Evolutionary conservation across 2,888 invertebrate genomes (phyloP).

Genomic region (Sarcophaga caerulescens): DNA sequence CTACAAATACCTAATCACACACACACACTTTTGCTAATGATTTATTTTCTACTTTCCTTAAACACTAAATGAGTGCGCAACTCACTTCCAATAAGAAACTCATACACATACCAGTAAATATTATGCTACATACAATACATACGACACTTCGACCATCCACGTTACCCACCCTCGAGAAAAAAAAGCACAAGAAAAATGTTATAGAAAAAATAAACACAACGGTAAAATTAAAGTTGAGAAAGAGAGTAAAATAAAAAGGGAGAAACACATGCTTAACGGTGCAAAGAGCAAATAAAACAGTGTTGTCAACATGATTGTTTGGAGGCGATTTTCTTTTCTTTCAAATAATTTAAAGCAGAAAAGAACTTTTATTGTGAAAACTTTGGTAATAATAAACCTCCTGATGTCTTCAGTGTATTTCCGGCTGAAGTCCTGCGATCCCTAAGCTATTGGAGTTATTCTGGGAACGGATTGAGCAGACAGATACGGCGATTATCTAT

Average conservation of each 20-base stretch:
- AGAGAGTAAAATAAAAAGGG: background rate
- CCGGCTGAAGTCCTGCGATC: too few relatives aligned
- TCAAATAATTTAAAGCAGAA: too few relatives aligned
- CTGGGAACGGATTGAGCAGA: too few relatives aligned
- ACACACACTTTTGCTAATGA: background rate
- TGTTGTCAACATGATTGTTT: background rate
- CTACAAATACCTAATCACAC: background rate
- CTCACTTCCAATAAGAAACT: slow-evolving; percentile 31
- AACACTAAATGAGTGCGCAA: slow-evolving; percentile 33
- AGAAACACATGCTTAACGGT: background rate
- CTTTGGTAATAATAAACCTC: too few relatives aligned
- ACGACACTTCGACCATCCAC: background rate
- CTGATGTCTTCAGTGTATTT: too few relatives aligned
- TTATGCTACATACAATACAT: background rate
- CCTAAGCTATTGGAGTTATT: too few relatives aligned
- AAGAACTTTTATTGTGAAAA: too few relatives aligned
- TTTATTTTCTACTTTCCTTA: background rate
- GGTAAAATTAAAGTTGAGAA: slow-evolving; percentile 10
- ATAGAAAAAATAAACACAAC: background rate
- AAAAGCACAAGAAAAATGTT: slow-evolving; percentile 6
- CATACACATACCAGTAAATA: background rate
- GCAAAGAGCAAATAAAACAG: background rate
- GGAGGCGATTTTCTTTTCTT: too few relatives aligned
- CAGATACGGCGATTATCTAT: too few relatives aligned
- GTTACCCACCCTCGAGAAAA: slow-evolving; percentile 44